Evolutionary conservation across 2,888 invertebrate species (phyloP), one percentile per base, ranked within the genome.

Genomic region (Spialia ferax): DNA sequence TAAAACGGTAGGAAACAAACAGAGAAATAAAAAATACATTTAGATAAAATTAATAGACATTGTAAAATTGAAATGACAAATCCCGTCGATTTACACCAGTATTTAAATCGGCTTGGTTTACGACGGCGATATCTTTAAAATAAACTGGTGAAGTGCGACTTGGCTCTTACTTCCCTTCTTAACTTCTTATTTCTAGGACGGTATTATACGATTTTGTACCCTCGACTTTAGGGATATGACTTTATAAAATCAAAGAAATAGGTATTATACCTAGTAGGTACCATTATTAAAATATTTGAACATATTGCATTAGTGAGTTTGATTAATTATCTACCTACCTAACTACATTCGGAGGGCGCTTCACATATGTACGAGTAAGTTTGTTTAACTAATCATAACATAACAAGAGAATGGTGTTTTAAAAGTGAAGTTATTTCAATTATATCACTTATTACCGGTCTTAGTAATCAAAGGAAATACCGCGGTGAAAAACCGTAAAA

Each of bases 21-120:
- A 74, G 77, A 79, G 79, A 78, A 78, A 84, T 86, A 85, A 86
- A 85, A 84, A 81, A 80, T 75, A 79, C 85, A 84, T 84, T 84
- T 82, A 86, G 87, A 88, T 88, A 85, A 87, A 72, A 76, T 85
- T 86, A 82, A 86, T 84, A 83, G 83, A 77, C 80, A 81, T 81
- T 81, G 82, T 87, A 84, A 86, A 87, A 75, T 73, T 68, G 73
- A 76, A 82, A 82, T 80, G 82, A 84, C 85, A 81, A 80, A 80
- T 80, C 73, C 78, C 71, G 71, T 71, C 70, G 73, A 71, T 75
- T 76, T 76, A 71, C 70, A 74, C 69, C 65, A 71, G 69, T 72
- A 67, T 74, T 75, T 79, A 76, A 77, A 76, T 78, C 77, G 72
- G 71, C 71, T 76, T 72, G 71, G 75, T 83, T 81, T 79, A 80